Base-by-base conservation (phyloP, 2,113 vertebrate species). In the Romanogobio albipinnatus region DNA sequence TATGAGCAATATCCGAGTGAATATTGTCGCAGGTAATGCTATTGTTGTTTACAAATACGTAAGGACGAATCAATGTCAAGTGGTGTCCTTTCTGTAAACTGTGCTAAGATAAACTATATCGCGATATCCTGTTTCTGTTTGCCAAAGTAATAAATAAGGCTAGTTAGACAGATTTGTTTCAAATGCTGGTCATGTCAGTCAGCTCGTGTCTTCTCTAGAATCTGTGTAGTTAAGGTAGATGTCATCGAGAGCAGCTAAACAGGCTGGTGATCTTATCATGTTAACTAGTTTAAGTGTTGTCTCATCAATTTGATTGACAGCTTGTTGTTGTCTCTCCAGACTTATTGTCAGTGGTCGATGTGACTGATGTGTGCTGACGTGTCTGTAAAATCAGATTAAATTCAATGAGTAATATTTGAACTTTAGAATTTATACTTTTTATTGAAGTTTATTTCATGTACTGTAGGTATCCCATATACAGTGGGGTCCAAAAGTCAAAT, bases 11-110 rank as follows among this genome's bases (percentile, higher is more conserved):
- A 24, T 45, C 43, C 43, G 5, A 26, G 0, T 47, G n/a, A 47
- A 74, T 73, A n/a, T 49, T 62, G n/a, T 29, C 59, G 22, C 73
- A 36, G 47, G 24, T n/a, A 29, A 24, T n/a, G 43, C 19, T 24
- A 9, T 33, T 76, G 56, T 53, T 76, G 56, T 53, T 76, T 62
- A 11, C 59, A 53, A 3, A 70, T 24, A n/a, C 45, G 53, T 45
- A 13, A 76, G 88, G 89, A 15, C 87, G 71, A 82, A 84, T 87
- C 66, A 89, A 91, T 86, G 89, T 89, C 90, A 89, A 39, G 83
- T 82, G 66, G 39, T 39, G 83, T 58, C 45, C 19, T 45, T 62
- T 33, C 8, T 33, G 47, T 36, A 36, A 26, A 6, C 81, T 70
- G 26, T 36, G 56, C 53, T 39, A 17, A 24, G n/a, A 61, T 71